Evolutionary conservation across 92 coral and sea anemone species (phyloP), one percentile per base, ranked within the genome.

Genomic region (Zoanthus solanderi): DNA sequence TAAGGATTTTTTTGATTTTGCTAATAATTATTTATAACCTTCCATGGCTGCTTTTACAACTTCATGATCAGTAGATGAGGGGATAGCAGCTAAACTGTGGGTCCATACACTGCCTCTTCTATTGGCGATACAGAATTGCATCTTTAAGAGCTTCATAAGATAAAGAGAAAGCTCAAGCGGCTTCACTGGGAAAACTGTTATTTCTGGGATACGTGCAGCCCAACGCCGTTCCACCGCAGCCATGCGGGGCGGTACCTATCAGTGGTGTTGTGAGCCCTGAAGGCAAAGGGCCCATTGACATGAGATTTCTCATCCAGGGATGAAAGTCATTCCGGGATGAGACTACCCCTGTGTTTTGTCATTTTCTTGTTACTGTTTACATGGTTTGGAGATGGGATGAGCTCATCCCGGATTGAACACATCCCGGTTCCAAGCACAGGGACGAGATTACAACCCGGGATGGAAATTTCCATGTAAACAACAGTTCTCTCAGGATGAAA

Each of bases 21-120:
- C 60, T 18, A 47, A 58, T 66, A 50, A 18, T 48, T 66, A 48
- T n/a, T 58, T 77, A 32, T 66, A 50, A 46, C 66, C 83, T 58
- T 77, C 83, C 68, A 77, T 42, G 17, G 83, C 48, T 28, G 83
- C 44, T 77, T 52, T 58, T 58, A 77, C 83, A 77, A 77, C 10
- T 72, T 72, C 76, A 72, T 72, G 76, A 32, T 37, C 76, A 72
- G 23, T 34, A 72, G 76, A 52, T 72, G 76, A 72, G 76, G 76
- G 76, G 53, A 72, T 72, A 72, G 53, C 76, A 53, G 53, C 76
- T 72, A 72, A 42, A 72, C 76, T 32, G 76, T 72, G 89, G 34
- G 83, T 83, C 84, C 66, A 61, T 76, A 46, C 69, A n/a, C 48
- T 84, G 79, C 67, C 79, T 15, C 79, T 75, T 75, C 58, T 46